These are phyloP conservation scores for Epinotia bilunana DNA, from an alignment of 2,888 invertebrate species.

Conservation along the genomic window DNA sequence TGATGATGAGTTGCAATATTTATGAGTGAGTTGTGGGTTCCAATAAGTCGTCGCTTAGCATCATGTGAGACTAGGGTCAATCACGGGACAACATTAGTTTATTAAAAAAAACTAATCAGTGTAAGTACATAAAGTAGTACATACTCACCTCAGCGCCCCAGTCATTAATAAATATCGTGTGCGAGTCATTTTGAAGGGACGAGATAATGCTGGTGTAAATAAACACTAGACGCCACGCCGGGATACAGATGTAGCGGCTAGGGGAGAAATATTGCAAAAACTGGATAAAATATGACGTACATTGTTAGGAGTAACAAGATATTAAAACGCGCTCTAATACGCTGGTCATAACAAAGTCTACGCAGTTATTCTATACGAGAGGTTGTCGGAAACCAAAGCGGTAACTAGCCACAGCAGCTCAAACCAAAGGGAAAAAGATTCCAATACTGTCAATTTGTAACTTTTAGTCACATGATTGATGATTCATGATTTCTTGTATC, in stretches of 20 bases:
- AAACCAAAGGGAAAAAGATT: no score
- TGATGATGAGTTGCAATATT: background rate
- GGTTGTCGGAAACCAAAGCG: no score
- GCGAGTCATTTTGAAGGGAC: conserved; percentile 74
- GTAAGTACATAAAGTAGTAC: background rate
- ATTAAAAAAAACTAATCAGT: background rate
- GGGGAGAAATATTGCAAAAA: conserved; percentile 79
- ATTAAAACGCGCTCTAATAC: conserved; percentile 46
- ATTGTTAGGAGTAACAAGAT: conserved; percentile 68
- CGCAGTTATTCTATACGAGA: background rate
- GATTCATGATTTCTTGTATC: no score
- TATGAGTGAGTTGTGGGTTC: no score
- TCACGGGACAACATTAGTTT: no score
- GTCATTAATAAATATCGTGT: conserved; percentile 73
- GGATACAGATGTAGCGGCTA: conserved; percentile 74
- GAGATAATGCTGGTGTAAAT: conserved; percentile 79
- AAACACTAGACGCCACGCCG: conserved; percentile 71
- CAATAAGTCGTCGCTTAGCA: no score
- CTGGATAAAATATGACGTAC: conserved; percentile 69
- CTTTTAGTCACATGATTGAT: no score
- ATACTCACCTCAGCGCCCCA: conserved; percentile 61
- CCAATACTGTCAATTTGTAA: no score
- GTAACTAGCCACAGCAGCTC: no score
- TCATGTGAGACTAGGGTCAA: no score
- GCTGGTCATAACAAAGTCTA: background rate